Conservation (phyloP, 1,140 invertebrate species). For the Leptinotarsa texana region DNA sequence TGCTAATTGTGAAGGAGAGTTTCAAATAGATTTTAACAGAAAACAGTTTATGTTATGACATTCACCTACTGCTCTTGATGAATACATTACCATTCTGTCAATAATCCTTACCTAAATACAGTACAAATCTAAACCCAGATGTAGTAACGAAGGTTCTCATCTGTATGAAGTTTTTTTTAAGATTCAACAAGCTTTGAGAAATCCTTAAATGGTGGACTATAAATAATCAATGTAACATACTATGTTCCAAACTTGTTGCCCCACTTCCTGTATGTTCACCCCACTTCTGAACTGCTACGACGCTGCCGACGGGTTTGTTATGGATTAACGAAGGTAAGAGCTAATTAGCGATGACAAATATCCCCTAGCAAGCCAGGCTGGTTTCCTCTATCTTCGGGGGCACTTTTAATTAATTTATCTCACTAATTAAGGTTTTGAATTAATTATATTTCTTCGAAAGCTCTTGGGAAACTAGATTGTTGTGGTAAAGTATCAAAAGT, state of each 20-base stretch:
- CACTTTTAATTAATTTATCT: slow-evolving; percentile 25
- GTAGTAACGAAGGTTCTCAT: too few species aligned
- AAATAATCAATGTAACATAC: too few species aligned
- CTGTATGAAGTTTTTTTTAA: neutral
- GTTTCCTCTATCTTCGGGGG: slow-evolving; percentile 21
- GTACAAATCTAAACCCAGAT: too few species aligned
- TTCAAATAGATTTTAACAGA: too few species aligned
- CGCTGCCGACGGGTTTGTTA: neutral
- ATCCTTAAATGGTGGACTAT: neutral
- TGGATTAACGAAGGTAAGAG: slow-evolving; percentile 28
- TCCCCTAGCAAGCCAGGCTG: slow-evolving; percentile 13
- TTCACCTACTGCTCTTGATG: too few species aligned
- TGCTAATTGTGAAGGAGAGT: too few species aligned
- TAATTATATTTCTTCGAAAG: slow-evolving; percentile 17
- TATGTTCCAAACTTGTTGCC: too few species aligned
- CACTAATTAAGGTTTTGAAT: slow-evolving; percentile 21
- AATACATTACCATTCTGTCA: too few species aligned
- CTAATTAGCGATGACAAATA: slow-evolving; percentile 28
- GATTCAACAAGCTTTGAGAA: neutral
- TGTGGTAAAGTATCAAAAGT: too few species aligned
- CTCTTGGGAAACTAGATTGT: too few species aligned
- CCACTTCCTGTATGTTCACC: neutral
- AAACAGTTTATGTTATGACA: too few species aligned
- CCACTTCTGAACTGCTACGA: neutral
- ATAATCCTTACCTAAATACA: too few species aligned